A percentile compares a stretch with the other conserved stretches of the same genome.
Conservation (phyloP, 2,888 invertebrate genomes). For the Calliopum simillimum region DNA sequence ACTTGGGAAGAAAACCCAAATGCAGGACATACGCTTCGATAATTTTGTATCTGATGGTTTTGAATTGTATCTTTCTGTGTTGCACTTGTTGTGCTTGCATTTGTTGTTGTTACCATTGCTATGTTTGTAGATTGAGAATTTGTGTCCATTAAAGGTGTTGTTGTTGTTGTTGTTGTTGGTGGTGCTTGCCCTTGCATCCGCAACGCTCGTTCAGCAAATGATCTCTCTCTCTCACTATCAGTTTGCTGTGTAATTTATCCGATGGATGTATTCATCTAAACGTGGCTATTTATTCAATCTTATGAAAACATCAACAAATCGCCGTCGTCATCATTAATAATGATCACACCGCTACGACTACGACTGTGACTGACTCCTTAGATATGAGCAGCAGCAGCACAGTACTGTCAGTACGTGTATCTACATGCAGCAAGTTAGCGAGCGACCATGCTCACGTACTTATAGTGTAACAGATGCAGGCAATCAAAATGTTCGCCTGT, state of each 20-base stretch:
- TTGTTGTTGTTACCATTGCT: constrained; percentile 1
- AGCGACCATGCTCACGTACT: too few relatives aligned
- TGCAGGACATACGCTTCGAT: constrained; percentile 31
- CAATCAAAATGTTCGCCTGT: constrained; percentile 36
- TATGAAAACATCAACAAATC: constrained; percentile 67
- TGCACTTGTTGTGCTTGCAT: constrained; percentile 27
- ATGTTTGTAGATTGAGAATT: neutral
- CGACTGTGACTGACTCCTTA: constrained; percentile 16
- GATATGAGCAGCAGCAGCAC: too few relatives aligned
- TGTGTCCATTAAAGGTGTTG: constrained; percentile 28
- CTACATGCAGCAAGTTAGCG: too few relatives aligned
- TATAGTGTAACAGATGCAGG: constrained; percentile 17
- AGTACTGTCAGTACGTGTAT: too few relatives aligned
- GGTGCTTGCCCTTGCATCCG: constrained; percentile 48
- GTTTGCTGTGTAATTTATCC: neutral
- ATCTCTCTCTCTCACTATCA: neutral
- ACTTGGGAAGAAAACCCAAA: neutral
- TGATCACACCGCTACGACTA: constrained; percentile 57
- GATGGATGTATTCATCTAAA: constrained; percentile 14
- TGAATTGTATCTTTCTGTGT: constrained; percentile 16
- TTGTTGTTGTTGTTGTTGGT: constrained; percentile 49
- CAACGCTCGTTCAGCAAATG: neutral
- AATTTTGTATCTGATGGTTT: neutral
- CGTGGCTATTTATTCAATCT: constrained; percentile 56
- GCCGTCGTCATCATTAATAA: constrained; percentile 67